Evolutionary conservation across 1,140 invertebrate species (phyloP), one percentile per base, ranked within the genome.

Genomic region (Drosophila lacertosa): DNA sequence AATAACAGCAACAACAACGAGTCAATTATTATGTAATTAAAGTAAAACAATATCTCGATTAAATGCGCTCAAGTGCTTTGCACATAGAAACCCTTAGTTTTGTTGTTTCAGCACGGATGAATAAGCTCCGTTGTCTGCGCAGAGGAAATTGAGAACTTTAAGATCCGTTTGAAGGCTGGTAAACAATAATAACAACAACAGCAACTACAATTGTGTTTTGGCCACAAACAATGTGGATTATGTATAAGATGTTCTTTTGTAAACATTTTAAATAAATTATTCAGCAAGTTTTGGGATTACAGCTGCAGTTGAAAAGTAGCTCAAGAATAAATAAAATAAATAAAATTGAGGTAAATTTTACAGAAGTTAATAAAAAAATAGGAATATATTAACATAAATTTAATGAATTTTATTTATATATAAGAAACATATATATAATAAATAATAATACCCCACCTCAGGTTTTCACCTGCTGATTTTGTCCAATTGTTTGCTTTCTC

Each of bases 1-100:
- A 77, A 63, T 45, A 59, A 78, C 26, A 42, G 59, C 18, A 68
- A 26, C 11, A 18, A 72, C 68, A 72, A 50, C 63, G 55, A 64
- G 76, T 60, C 81, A 86, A 86, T 86, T 86, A 86, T 88, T 88
- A 81, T 88, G 81, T 86, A 86, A 86, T 86, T 86, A 88, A 86
- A 86, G 64, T 81, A 71, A 86, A 86, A 86, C 81, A 86, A 86
- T 81, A 74, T 70, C 62, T 58, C 54, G 69, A 74, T 77, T 77
- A 74, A 70, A 66, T 84, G 48, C 73, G 77, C 77, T 67, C 80
- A 45, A 74, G 20, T 65, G 60, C 67, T 70, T 67, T 73, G 35
- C 44, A 18, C 39, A 55, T 18, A 45, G 11, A 67, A 42, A 18
- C n/a, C 29, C 16, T 29, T 18, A 13, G 37, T 26, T 35, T 45